These are phyloP conservation scores for Excalfactoria chinensis DNA, from an alignment of 2,113 vertebrate species.

Conservation along the genomic window DNA sequence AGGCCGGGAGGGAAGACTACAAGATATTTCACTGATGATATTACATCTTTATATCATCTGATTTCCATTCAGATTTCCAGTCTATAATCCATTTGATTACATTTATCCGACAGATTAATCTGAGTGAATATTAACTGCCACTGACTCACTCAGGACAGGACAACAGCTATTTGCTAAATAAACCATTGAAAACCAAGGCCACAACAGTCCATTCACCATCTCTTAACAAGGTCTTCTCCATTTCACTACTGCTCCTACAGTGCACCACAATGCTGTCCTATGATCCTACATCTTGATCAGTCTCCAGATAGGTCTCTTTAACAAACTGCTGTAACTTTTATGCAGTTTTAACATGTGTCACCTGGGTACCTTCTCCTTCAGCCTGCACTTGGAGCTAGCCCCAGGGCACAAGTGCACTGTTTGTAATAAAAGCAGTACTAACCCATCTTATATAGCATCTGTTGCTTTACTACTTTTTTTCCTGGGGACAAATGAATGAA, in stretches of 20 bases:
- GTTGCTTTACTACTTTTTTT: not conserved
- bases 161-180: not conserved
- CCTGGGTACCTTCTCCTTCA: not conserved
- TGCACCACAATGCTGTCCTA: not conserved
- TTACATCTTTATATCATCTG: not conserved
- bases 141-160: not conserved
- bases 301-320: not conserved
- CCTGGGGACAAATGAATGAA: not conserved
- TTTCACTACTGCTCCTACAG: not conserved
- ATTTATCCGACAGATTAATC: not conserved
- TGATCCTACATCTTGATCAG: not conserved
- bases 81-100: not conserved
- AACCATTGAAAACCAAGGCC: not conserved
- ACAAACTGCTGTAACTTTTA: not conserved
- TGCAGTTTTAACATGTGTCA: not conserved
- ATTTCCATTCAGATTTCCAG: not conserved
- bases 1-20: not conserved
- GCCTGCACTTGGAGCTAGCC: slow-evolving; percentile 22
- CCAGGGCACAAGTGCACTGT: not conserved
- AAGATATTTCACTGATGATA: not conserved
- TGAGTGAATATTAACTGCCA: not conserved
- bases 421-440: slow-evolving; percentile 44
- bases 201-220: not conserved
- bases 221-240: not conserved
- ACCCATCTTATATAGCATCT: not conserved